These are phyloP conservation scores for Listronotus bonariensis DNA, from an alignment of 1,140 invertebrate species.

Conservation along the genomic window DNA sequence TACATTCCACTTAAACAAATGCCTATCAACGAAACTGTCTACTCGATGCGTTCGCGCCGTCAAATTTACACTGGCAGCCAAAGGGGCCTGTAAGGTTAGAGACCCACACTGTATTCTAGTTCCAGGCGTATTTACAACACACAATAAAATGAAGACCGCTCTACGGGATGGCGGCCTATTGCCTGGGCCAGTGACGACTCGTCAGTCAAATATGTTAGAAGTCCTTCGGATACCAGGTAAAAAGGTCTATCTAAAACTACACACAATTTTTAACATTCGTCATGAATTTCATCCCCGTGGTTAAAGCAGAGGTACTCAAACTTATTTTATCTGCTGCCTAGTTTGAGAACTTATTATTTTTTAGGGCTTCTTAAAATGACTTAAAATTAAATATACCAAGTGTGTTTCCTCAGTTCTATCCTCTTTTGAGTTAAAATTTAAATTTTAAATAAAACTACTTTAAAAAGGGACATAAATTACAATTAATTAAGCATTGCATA, in stretches of 20 bases:
- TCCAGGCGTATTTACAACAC: slow-evolving; percentile 47
- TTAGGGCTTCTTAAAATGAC: too few relatives aligned
- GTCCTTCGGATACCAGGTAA: not conserved
- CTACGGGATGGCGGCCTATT: slow-evolving; percentile 27
- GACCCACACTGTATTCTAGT: slow-evolving; percentile 46
- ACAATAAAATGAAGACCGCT: slow-evolving; percentile 45
- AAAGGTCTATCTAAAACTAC: not conserved
- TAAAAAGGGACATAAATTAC: too few relatives aligned
- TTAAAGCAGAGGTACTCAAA: too few relatives aligned
- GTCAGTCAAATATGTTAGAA: not conserved
- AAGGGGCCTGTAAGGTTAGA: slow-evolving; percentile 44
- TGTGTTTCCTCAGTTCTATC: too few relatives aligned
- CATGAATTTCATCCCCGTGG: too few relatives aligned
- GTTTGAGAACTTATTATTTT: too few relatives aligned
- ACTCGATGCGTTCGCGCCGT: slow-evolving; percentile 30
- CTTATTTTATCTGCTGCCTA: too few relatives aligned
- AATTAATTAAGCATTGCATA: too few relatives aligned
- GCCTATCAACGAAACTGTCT: slow-evolving; percentile 33
- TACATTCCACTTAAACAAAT: slow-evolving; percentile 20
- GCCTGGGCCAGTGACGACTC: slow-evolving; percentile 27
- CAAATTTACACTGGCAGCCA: slow-evolving; percentile 43
- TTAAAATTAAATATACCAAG: too few relatives aligned
- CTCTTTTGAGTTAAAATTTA: too few relatives aligned
- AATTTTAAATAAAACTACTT: too few relatives aligned
- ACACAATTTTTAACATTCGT: not conserved